phyloP scores from a whole-genome alignment of 64 coral and sea anemone genomes.

The Dendronephthya gigantea region DNA sequence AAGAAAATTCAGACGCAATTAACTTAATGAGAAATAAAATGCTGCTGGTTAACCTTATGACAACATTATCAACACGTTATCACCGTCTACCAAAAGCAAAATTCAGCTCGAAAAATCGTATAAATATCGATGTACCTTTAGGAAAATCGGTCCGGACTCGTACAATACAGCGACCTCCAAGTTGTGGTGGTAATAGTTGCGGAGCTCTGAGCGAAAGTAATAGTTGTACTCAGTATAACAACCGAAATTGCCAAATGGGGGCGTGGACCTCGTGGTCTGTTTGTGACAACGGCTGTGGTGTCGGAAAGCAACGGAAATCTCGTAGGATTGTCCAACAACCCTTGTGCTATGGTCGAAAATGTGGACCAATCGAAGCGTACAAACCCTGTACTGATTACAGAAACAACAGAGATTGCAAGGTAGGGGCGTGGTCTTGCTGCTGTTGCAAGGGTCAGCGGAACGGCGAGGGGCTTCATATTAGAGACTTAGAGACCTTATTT shows the following conservation, averaged over 20 bases:
- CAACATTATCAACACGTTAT: too few relatives aligned
- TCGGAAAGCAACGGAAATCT: constrained; percentile 36
- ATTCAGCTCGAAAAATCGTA: too few relatives aligned
- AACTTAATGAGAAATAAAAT: too few relatives aligned
- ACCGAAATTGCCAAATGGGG: constrained; percentile 61
- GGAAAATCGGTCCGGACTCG: constrained; percentile 54
- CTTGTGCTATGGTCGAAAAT: constrained; percentile 57
- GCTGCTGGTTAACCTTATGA: too few relatives aligned
- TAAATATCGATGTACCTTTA: too few relatives aligned
- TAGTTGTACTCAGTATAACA: constrained; percentile 48
- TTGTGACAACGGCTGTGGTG: constrained; percentile 73
- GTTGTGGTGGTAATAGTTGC: constrained; percentile 48
- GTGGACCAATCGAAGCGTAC: constrained; percentile 35
- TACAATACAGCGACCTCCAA: constrained; percentile 10
- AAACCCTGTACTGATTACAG: constrained; percentile 57
- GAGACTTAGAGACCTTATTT: too few relatives aligned
- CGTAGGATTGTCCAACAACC: constrained; percentile 26
- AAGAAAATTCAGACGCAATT: too few relatives aligned
- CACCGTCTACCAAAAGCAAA: too few relatives aligned
- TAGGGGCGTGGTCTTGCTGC: background rate
- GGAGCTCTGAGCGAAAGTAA: constrained; percentile 19
- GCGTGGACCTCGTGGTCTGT: constrained; percentile 63
- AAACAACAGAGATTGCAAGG: constrained; percentile 66
- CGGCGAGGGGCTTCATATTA: too few relatives aligned
- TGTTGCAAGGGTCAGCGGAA: background rate